These are phyloP conservation scores for Sylvia borin DNA, from an alignment of 2,797 vertebrate genomes.

Conservation along the genomic window DNA sequence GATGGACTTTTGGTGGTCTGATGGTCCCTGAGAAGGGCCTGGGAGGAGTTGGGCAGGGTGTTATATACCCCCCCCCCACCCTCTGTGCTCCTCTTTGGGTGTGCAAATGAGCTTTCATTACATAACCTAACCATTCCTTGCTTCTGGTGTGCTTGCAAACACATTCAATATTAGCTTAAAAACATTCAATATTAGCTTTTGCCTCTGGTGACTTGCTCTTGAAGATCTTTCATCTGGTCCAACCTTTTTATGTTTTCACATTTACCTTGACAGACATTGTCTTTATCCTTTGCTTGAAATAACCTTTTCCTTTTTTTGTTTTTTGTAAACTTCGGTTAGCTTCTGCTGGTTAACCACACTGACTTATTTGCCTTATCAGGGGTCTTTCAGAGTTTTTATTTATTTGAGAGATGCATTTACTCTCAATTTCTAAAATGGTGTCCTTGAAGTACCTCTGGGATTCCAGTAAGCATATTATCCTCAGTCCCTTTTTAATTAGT, in stretches of 20 bases:
- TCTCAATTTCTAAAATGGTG: not conserved
- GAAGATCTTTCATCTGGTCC: not conserved
- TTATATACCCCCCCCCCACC: rapidly evolving
- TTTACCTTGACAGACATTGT: not conserved
- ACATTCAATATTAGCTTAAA: not conserved
- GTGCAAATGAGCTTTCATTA: not conserved
- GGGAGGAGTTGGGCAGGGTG: not conserved
- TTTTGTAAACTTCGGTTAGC: not conserved
- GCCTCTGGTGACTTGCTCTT: not conserved
- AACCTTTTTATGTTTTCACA: not conserved
- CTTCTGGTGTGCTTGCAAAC: not conserved
- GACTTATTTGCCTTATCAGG: not conserved
- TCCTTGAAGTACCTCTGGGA: not conserved
- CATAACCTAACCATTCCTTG: not conserved
- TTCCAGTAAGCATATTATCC: not conserved
- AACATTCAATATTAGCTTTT: not conserved
- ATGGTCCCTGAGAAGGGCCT: not conserved
- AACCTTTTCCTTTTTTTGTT: not conserved
- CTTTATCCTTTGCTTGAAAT: not conserved
- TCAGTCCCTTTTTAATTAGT: not conserved
- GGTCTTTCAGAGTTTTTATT: not conserved
- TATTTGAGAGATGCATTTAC: not conserved
- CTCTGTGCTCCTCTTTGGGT: not conserved
- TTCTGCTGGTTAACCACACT: not conserved
- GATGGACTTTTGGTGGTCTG: not conserved